Percentiles rank a stretch among this genome's conserved stretches.
These are phyloP conservation scores for Amblyraja radiata DNA, from an alignment of 2,797 vertebrate species.

Conservation along the genomic window DNA sequence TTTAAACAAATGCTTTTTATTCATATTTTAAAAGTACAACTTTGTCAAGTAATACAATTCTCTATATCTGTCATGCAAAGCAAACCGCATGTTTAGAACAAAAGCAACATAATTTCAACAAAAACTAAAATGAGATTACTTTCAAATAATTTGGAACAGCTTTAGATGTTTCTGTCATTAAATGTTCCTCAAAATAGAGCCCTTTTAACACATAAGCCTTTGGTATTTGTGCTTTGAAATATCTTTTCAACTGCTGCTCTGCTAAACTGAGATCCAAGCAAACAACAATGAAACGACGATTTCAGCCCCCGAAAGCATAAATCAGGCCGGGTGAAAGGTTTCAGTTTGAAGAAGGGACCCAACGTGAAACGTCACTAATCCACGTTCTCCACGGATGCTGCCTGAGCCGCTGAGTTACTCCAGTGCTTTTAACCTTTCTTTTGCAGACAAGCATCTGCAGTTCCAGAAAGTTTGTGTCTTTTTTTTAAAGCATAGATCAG, in stretches of 20 bases:
- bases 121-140: neutral
- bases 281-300: neutral
- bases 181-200: neutral
- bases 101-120: slow-evolving; percentile 2
- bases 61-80: neutral
- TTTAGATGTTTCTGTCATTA: neutral
- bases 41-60: neutral
- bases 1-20: neutral
- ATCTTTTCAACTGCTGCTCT: neutral
- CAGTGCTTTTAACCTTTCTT: no score
- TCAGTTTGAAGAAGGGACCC: no score
- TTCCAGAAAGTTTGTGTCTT: no score
- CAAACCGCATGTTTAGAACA: neutral
- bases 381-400: no score
- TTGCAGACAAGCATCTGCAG: no score
- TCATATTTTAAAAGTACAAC: neutral
- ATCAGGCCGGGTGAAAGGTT: no score
- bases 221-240: neutral
- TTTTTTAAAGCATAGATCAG: neutral
- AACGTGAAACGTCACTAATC: no score
- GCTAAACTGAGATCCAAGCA: neutral
- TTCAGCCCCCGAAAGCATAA: neutral
- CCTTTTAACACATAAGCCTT: neutral
- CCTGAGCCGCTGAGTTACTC: no score
- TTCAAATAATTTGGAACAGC: neutral